These are phyloP conservation scores for Fregetta grallaria DNA, from an alignment of 2,113 vertebrate species.

Conservation along the genomic window DNA sequence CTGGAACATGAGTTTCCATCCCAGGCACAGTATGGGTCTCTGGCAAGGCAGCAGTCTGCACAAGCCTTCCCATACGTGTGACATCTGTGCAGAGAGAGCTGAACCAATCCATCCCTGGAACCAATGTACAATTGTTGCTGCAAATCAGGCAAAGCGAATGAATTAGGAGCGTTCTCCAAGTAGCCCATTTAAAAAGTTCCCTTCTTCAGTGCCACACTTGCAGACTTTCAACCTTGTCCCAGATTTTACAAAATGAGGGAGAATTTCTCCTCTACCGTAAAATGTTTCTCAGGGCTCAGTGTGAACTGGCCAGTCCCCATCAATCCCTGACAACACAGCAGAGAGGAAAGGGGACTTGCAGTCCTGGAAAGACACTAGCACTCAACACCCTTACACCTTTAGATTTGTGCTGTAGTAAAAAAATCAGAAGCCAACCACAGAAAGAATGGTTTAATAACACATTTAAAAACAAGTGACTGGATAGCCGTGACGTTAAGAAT, in stretches of 20 bases:
- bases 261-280: neutral
- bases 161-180: constrained; percentile 58
- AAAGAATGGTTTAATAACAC: neutral
- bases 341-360: neutral
- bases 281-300: neutral
- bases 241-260: neutral
- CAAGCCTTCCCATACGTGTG: constrained; percentile 94
- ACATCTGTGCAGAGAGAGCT: constrained; percentile 94
- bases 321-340: neutral
- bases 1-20: constrained; percentile 91
- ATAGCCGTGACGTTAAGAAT: neutral
- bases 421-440: neutral
- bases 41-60: constrained; percentile 95
- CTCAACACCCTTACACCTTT: neutral
- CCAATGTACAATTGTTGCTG: constrained; percentile 96
- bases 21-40: constrained; percentile 98
- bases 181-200: neutral
- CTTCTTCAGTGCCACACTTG: neutral
- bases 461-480: neutral
- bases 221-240: neutral
- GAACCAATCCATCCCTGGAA: constrained; percentile 87
- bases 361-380: neutral
- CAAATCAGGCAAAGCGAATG: constrained; percentile 70
- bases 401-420: neutral
- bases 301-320: neutral